Percentiles rank a stretch among this genome's conserved stretches.
Evolutionary conservation across 2,888 invertebrate genomes (phyloP).

Genomic region (Salpingus planirostris): DNA sequence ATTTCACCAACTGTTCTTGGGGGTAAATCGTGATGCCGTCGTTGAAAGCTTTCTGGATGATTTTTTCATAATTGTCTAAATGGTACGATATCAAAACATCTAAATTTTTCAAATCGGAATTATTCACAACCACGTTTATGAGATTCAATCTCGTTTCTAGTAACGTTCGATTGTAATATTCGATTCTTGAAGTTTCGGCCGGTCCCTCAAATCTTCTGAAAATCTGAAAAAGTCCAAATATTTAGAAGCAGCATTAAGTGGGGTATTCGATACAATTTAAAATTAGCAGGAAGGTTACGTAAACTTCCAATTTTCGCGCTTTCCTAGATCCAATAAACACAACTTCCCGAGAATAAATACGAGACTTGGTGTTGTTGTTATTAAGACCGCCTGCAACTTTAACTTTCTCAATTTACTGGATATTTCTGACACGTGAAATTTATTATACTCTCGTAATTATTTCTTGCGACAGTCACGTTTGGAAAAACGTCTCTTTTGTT

Average conservation of each 20-base stretch:
- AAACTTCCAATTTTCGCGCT: conserved; percentile 6
- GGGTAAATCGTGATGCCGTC: conserved; percentile 45
- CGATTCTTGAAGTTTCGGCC: conserved; percentile 60
- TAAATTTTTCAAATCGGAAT: conserved; percentile 40
- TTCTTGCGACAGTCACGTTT: no score
- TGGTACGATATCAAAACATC: conserved; percentile 48
- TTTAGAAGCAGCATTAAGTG: no score
- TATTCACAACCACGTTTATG: conserved; percentile 52
- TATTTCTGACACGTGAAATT: no score
- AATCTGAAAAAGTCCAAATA: no score
- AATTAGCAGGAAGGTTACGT: conserved; percentile 8
- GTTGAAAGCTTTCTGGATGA: conserved; percentile 63
- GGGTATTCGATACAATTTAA: conserved; percentile 8
- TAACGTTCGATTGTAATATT: conserved; percentile 36
- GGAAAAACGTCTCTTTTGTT: no score
- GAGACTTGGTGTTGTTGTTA: neutral
- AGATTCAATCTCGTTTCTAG: conserved; percentile 49
- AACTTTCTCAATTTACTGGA: no score
- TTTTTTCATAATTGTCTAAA: conserved; percentile 48
- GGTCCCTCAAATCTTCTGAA: conserved; percentile 72
- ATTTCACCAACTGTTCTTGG: conserved; percentile 46
- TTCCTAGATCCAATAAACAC: neutral
- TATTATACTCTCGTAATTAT: no score
- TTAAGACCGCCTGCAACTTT: neutral
- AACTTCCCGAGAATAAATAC: no score